Conservation (phyloP, 2,113 vertebrate species). For the Ranitomeya variabilis region DNA sequence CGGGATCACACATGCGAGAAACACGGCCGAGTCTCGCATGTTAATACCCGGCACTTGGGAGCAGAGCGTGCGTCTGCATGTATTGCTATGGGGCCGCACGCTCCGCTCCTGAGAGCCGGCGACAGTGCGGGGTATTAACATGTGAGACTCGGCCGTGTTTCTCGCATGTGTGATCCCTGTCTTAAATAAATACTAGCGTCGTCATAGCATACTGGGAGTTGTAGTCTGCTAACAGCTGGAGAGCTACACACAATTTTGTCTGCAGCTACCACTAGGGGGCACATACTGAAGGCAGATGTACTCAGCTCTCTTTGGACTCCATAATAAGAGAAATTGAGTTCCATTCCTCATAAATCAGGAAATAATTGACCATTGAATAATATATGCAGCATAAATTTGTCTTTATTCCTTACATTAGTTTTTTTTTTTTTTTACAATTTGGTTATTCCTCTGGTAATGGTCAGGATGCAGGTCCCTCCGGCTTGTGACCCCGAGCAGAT, state of each 20-base stretch:
- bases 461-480: slow-evolving; percentile 79
- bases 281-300: not conserved
- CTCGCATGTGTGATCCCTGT: no score
- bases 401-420: not conserved
- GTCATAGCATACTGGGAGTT: no score
- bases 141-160: no score
- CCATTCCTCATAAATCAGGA: not conserved
- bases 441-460: not conserved
- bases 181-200: no score
- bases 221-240: no score
- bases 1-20: not conserved
- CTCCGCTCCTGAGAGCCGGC: no score
- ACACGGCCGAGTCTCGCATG: not conserved
- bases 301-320: not conserved
- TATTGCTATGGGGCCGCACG: no score
- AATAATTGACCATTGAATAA: not conserved
- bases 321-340: not conserved
- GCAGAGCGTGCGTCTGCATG: no score
- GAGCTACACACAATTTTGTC: not conserved
- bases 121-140: no score
- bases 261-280: not conserved
- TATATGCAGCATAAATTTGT: not conserved
- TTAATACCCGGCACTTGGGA: not conserved
- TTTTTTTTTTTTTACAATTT: not conserved
- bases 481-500: slow-evolving; percentile 74